phyloP scores from a whole-genome alignment of 2,797 vertebrate genomes.

The Ptychadena robeensis region DNA sequence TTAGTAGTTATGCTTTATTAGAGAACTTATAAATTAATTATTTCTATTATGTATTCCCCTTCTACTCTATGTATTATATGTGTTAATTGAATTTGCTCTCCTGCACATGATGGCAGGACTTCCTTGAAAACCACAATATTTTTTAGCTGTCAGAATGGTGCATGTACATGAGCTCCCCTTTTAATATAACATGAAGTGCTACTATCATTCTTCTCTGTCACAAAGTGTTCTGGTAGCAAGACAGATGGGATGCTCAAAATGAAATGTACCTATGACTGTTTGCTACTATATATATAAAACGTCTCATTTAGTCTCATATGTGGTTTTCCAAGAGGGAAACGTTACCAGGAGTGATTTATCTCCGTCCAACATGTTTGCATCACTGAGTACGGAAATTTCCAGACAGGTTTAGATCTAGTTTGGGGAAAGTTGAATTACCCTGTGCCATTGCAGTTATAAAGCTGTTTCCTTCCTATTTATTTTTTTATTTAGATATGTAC shows the following conservation, averaged over 20 bases:
- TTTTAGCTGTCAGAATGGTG: conserved; percentile 20
- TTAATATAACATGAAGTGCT: conserved; percentile 65
- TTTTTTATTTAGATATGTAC: background rate
- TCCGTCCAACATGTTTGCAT: conserved; percentile 73
- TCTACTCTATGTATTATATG: background rate
- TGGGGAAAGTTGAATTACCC: conserved; percentile 47
- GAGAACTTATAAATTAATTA: no score
- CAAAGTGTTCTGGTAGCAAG: conserved; percentile 75
- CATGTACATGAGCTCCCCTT: conserved; percentile 68
- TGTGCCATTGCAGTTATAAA: conserved; percentile 9
- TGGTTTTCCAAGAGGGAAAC: conserved; percentile 81
- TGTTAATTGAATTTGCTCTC: conserved; percentile 31
- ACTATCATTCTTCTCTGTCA: conserved; percentile 76
- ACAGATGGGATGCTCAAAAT: conserved; percentile 81
- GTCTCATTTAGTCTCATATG: conserved; percentile 83
- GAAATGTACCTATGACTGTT: conserved; percentile 83
- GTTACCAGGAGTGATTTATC: conserved; percentile 80
- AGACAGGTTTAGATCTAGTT: conserved; percentile 65
- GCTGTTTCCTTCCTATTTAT: conserved; percentile 12
- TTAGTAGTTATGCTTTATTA: no score
- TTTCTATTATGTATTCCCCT: background rate
- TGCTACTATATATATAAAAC: conserved; percentile 82
- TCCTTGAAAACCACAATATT: conserved; percentile 21
- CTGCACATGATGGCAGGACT: conserved; percentile 10
- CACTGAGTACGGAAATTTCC: conserved; percentile 72